A percentile compares a stretch with the other conserved stretches of the same genome.
Evolutionary conservation across 2,888 invertebrate genomes (phyloP).

Genomic region (Cylindroiulus punctatus): DNA sequence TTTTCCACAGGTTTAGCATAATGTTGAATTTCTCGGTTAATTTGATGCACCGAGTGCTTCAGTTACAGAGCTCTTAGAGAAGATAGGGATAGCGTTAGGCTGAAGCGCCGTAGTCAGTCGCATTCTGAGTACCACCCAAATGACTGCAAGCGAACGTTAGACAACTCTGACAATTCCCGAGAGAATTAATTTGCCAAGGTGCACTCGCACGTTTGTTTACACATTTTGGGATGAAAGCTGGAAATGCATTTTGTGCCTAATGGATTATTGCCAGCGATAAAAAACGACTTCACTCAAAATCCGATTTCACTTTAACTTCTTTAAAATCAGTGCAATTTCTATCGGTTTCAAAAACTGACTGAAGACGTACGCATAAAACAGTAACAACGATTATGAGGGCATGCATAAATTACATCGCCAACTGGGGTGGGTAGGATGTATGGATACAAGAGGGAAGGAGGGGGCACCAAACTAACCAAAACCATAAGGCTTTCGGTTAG

Average conservation of each 20-base stretch:
- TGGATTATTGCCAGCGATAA: constrained; percentile 3
- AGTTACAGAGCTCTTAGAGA: background rate
- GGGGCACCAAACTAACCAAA: no score
- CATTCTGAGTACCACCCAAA: background rate
- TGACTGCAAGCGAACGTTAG: background rate
- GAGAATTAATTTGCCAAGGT: constrained; percentile 26
- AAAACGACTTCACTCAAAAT: background rate
- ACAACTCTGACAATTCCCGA: background rate
- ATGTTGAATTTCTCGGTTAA: constrained; percentile 21
- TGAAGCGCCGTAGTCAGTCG: background rate
- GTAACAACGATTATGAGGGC: no score
- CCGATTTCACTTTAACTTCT: constrained; percentile 5
- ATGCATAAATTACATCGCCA: no score
- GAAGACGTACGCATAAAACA: no score
- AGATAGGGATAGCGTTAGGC: background rate
- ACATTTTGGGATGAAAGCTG: background rate
- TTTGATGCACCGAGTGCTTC: constrained; percentile 31
- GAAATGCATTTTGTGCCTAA: background rate
- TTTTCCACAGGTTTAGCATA: background rate
- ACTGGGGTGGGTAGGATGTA: no score
- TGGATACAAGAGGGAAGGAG: no score
- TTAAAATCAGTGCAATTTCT: background rate
- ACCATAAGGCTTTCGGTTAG: no score
- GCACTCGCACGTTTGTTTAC: constrained; percentile 26
- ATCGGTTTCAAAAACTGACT: background rate